Evolutionary conservation across 1,140 invertebrate species (phyloP).

Genomic region (Monomorium pharaonis): DNA sequence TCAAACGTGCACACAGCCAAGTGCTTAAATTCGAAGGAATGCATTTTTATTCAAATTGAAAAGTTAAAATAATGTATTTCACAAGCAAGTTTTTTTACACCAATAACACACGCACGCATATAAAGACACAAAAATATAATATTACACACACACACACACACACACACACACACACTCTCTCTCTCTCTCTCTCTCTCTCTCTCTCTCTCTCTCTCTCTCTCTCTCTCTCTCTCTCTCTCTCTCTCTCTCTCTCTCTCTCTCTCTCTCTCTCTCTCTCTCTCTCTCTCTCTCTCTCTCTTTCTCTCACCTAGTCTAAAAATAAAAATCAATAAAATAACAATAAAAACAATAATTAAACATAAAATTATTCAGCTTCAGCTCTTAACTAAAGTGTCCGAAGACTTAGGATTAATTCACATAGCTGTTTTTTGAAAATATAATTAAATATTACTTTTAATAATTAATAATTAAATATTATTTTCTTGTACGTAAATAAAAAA

Average conservation of each 20-base stretch:
- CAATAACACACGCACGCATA: not conserved
- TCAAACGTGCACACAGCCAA: constrained; percentile 42
- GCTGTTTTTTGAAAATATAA: not conserved
- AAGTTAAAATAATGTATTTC: constrained; percentile 35
- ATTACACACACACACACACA: too few relatives aligned
- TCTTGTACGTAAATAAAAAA: constrained; percentile 62
- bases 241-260: too few relatives aligned
- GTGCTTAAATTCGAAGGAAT: constrained; percentile 40
- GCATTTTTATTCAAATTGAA: constrained; percentile 16
- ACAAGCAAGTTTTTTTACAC: not conserved
- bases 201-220: too few relatives aligned
- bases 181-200: too few relatives aligned
- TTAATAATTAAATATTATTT: too few relatives aligned
- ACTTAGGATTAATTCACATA: not conserved
- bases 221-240: too few relatives aligned
- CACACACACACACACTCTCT: too few relatives aligned
- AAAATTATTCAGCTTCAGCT: not conserved
- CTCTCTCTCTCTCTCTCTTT: too few relatives aligned
- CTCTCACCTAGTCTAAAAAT: not conserved
- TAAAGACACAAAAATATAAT: not conserved
- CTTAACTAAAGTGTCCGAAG: not conserved
- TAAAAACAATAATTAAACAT: not conserved
- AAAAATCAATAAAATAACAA: constrained; percentile 11
- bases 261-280: too few relatives aligned
- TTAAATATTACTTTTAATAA: not conserved